Percentiles rank a stretch among this genome's conserved stretches.
phyloP scores from a whole-genome alignment of 2,113 vertebrate species.

The Sylvia atricapilla region DNA sequence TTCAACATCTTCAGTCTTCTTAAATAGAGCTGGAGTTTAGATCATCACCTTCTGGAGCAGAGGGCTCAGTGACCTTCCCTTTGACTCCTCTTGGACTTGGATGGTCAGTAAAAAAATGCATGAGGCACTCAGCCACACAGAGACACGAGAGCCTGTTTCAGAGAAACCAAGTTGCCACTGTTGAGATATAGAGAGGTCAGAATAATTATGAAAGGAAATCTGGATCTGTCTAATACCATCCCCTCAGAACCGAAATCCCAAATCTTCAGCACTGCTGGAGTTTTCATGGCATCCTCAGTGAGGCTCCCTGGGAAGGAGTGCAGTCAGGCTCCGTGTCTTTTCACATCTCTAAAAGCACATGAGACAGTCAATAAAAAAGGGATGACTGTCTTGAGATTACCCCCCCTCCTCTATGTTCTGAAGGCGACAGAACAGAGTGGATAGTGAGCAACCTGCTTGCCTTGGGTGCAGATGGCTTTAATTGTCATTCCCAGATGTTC shows the following conservation, averaged over 20 bases:
- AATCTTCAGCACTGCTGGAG: background rate
- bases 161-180: background rate
- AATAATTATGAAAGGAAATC: background rate
- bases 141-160: background rate
- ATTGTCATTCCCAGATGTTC: slow-evolving; percentile 76
- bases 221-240: background rate
- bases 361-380: slow-evolving; percentile 65
- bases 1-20: background rate
- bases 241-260: background rate
- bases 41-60: background rate
- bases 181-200: background rate
- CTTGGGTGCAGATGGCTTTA: slow-evolving; percentile 75
- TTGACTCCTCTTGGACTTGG: background rate
- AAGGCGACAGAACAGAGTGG: slow-evolving; percentile 66
- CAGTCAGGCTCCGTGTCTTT: slow-evolving; percentile 45
- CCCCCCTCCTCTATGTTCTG: slow-evolving; percentile 31
- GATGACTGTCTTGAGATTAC: slow-evolving; percentile 71
- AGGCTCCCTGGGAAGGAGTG: slow-evolving; percentile 20
- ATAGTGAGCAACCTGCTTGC: slow-evolving; percentile 68
- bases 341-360: slow-evolving; percentile 56
- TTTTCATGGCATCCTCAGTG: background rate
- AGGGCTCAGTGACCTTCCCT: background rate
- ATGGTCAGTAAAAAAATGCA: background rate
- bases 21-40: background rate
- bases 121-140: background rate